Base-by-base conservation (phyloP, 2,888 invertebrate species). In the Ariolimax columbianus region DNA sequence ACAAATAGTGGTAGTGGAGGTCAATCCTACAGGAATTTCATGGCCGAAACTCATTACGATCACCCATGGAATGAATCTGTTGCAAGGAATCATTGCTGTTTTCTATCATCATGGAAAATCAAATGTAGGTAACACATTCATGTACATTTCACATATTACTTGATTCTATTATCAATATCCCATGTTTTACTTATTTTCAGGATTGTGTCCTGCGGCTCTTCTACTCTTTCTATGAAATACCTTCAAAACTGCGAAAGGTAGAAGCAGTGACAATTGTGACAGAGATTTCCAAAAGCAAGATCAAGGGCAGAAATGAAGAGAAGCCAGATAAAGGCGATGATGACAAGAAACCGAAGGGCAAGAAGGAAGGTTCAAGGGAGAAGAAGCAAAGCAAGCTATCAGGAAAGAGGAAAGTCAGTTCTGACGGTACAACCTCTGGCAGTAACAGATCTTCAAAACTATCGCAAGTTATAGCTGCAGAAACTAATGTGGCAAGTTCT, bases 151-250 rank as follows among this genome's bases (percentile, higher is more conserved):
- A n/a, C n/a, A n/a, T n/a, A n/a, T n/a, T n/a, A n/a, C n/a, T n/a
- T n/a, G n/a, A n/a, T n/a, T n/a, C n/a, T n/a, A n/a, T n/a, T n/a
- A n/a, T n/a, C n/a, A n/a, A n/a, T n/a, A n/a, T n/a, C n/a, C n/a
- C n/a, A 2, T 40, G 6, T 72, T 72, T 38, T 72, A 6, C 38
- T 26, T 36, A 7, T 40, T 95, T 95, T 77, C 94, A 96, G 96
- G 96, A 96, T 95, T 95, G 95, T 79, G 96, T 96, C 63, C 92
- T 96, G 87, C 95, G 95, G 87, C 93, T 96, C 77, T 95, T 95
- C 88, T 96, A 96, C 92, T 96, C 91, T 40, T 90, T 91, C 72
- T 92, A 90, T 84, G 89, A 90, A 82, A 89, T 89, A 59, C 91
- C 90, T 19, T 89, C 91, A 30, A 91, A 91, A 59, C 79, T 83